These are phyloP conservation scores for Pagrus major DNA, from an alignment of 2,113 vertebrate genomes.

Conservation along the genomic window DNA sequence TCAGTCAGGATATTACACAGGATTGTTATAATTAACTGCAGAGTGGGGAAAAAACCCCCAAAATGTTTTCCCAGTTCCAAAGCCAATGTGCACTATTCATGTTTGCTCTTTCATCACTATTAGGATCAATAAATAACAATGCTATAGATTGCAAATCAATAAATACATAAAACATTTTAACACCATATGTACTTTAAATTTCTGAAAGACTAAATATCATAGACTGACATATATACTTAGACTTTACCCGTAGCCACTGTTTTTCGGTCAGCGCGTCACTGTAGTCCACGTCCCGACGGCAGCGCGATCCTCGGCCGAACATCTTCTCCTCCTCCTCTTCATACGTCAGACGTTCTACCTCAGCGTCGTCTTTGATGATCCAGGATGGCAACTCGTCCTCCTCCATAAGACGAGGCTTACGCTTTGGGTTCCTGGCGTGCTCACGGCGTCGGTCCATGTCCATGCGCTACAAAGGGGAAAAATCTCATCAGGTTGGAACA, in stretches of 20 bases:
- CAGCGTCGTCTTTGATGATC: slow-evolving; percentile 97
- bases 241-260: slow-evolving; percentile 90
- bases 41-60: background rate
- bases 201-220: background rate
- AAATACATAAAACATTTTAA: too few relatives aligned
- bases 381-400: slow-evolving; percentile 95
- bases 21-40: background rate
- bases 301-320: slow-evolving; percentile 94
- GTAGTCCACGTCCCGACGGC: slow-evolving; percentile 97
- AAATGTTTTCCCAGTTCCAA: background rate
- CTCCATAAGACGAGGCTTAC: slow-evolving; percentile 95
- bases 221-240: background rate
- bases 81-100: too few relatives aligned
- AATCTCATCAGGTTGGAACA: background rate
- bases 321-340: slow-evolving; percentile 97
- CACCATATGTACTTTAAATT: background rate
- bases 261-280: slow-evolving; percentile 96
- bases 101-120: background rate
- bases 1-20: background rate
- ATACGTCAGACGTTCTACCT: slow-evolving; percentile 94
- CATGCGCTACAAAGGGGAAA: slow-evolving; percentile 85
- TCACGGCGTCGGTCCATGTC: slow-evolving; percentile 95
- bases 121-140: background rate
- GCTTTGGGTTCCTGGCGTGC: slow-evolving; percentile 94
- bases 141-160: background rate